A percentile compares a stretch with the other conserved stretches of the same genome.
Evolutionary conservation across 2,113 vertebrate species (phyloP).

Genomic region (Gymnocephalus cernua): DNA sequence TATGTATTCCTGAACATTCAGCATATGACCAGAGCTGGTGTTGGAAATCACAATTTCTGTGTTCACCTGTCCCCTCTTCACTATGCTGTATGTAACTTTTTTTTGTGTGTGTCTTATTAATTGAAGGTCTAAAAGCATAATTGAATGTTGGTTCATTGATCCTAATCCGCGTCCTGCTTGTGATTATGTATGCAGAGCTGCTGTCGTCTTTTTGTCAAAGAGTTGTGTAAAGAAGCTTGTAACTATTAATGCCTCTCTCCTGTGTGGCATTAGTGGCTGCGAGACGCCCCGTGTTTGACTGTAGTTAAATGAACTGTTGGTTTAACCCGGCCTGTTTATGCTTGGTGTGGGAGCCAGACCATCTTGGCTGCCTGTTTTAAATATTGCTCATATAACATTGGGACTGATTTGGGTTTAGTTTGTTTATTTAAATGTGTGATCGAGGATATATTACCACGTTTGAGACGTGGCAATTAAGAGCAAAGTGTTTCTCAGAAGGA

Average conservation of each 20-base stretch:
- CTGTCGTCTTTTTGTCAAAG: slow-evolving; percentile 41
- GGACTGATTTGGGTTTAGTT: slow-evolving; percentile 59
- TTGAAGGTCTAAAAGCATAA: slow-evolving; percentile 29
- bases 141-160: slow-evolving; percentile 36
- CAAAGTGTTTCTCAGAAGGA: slow-evolving; percentile 1
- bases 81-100: slow-evolving; percentile 10
- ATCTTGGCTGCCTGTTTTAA: slow-evolving; percentile 50
- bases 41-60: neutral
- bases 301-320: slow-evolving; percentile 51
- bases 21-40: neutral
- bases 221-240: slow-evolving; percentile 42
- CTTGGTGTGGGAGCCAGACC: neutral
- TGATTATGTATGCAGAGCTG: slow-evolving; percentile 23
- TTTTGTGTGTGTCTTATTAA: slow-evolving; percentile 16
- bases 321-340: slow-evolving; percentile 33
- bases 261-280: slow-evolving; percentile 1
- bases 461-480: slow-evolving; percentile 25
- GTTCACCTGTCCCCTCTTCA: neutral
- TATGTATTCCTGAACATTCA: neutral
- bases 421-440: slow-evolving; percentile 66
- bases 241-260: slow-evolving; percentile 41
- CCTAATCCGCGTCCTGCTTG: slow-evolving; percentile 28
- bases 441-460: neutral
- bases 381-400: slow-evolving; percentile 41
- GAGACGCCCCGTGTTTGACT: slow-evolving; percentile 28